phyloP scores from a whole-genome alignment of 2,888 invertebrate genomes.

The Eudemis profundana region DNA sequence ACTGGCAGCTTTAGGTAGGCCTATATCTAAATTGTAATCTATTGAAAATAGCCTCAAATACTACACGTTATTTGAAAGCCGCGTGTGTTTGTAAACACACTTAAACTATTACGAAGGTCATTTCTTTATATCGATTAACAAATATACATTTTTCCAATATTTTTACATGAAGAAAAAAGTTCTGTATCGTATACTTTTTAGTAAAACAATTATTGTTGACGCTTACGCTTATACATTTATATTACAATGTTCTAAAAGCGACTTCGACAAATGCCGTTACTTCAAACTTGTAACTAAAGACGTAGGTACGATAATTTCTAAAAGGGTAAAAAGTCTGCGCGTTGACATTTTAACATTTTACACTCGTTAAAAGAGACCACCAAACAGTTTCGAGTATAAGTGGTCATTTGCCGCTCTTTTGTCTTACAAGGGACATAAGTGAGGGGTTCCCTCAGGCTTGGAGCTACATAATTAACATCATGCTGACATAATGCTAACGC shows the following conservation, averaged over 20 bases:
- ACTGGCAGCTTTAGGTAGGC: background rate
- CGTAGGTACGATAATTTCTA: too few species aligned
- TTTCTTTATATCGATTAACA: too few species aligned
- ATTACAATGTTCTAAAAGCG: too few species aligned
- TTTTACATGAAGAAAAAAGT: too few species aligned
- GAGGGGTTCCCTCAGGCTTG: conserved; percentile 9
- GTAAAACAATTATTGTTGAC: too few species aligned
- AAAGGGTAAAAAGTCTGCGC: background rate
- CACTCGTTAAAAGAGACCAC: conserved; percentile 3
- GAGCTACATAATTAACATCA: conserved; percentile 28
- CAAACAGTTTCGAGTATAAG: conserved; percentile 13
- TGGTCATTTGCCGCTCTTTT: conserved; percentile 22
- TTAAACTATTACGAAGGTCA: background rate
- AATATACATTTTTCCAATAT: too few species aligned
- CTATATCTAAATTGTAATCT: background rate
- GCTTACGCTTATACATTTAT: too few species aligned
- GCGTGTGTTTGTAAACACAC: background rate
- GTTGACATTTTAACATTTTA: conserved; percentile 14
- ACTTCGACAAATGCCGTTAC: too few species aligned
- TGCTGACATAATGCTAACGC: conserved; percentile 32
- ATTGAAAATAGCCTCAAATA: background rate
- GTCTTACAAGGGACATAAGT: conserved; percentile 10
- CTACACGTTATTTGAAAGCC: background rate
- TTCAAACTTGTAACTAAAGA: too few species aligned
- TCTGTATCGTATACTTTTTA: too few species aligned